Evolutionary conservation across 1,140 invertebrate species (phyloP).

Genomic region (Trichonephila clavipes): DNA sequence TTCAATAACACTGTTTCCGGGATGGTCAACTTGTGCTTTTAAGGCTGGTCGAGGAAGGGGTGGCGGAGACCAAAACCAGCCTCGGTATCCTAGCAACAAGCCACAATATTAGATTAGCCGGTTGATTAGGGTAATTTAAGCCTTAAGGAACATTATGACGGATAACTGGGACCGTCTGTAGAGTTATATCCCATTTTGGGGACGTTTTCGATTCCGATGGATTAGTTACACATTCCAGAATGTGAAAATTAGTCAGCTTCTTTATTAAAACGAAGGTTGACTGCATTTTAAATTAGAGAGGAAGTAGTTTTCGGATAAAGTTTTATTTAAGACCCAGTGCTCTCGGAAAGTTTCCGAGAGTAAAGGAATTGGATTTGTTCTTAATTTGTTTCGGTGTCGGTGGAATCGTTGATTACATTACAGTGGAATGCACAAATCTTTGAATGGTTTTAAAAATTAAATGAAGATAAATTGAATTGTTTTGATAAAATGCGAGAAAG

Average conservation of each 20-base stretch:
- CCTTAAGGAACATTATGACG: slow-evolving; percentile 35
- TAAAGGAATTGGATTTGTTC: too few relatives aligned
- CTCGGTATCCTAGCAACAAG: slow-evolving; percentile 50
- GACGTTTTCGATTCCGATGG: background rate
- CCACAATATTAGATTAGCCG: slow-evolving; percentile 56
- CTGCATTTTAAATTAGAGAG: background rate
- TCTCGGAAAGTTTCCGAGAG: too few relatives aligned
- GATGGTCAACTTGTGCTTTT: slow-evolving; percentile 46
- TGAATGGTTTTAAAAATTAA: too few relatives aligned
- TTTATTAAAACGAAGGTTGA: background rate
- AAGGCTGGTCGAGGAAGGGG: background rate
- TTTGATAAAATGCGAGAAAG: too few relatives aligned
- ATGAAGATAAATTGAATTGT: too few relatives aligned
- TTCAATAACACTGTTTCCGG: slow-evolving; percentile 5
- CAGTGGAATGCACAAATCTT: too few relatives aligned
- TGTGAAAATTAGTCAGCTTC: background rate
- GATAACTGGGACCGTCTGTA: slow-evolving; percentile 14
- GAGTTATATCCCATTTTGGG: background rate
- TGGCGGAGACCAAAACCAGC: background rate
- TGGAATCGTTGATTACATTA: too few relatives aligned
- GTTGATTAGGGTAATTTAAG: slow-evolving; percentile 58
- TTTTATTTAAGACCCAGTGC: background rate
- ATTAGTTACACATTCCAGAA: background rate
- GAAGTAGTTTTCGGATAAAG: background rate
- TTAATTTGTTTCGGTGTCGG: too few relatives aligned